Conservation (phyloP, 2,113 vertebrate species). For the Lanius ludovicianus region DNA sequence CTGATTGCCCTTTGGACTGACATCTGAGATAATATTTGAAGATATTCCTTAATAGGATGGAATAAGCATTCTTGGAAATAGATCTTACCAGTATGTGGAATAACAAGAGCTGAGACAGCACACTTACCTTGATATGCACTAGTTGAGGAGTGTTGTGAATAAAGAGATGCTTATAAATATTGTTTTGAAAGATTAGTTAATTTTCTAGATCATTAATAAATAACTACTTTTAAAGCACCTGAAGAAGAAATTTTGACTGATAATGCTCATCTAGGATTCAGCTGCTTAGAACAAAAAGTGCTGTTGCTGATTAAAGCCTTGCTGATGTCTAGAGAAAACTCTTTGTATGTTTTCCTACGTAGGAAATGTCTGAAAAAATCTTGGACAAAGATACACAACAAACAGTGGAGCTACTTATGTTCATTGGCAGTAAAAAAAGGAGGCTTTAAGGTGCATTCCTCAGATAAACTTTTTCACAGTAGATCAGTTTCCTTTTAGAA, state of each 20-base stretch:
- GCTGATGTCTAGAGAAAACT: neutral
- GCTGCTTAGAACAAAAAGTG: neutral
- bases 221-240: neutral
- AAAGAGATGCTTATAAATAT: neutral
- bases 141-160: neutral
- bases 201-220: slow-evolving; percentile 9
- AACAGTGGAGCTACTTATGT: neutral
- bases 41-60: neutral
- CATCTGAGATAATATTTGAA: neutral
- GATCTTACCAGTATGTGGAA: neutral
- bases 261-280: neutral
- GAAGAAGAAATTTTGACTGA: neutral
- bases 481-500: neutral
- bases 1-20: neutral
- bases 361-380: neutral
- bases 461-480: neutral
- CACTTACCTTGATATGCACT: neutral
- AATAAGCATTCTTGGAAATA: neutral
- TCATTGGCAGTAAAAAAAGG: neutral
- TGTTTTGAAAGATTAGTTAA: neutral
- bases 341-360: neutral
- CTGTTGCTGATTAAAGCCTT: neutral
- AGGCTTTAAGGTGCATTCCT: neutral
- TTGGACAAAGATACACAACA: neutral
- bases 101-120: neutral